Evolutionary conservation across 2,113 vertebrate species (phyloP).

Genomic region (Mormyrus lacerda): DNA sequence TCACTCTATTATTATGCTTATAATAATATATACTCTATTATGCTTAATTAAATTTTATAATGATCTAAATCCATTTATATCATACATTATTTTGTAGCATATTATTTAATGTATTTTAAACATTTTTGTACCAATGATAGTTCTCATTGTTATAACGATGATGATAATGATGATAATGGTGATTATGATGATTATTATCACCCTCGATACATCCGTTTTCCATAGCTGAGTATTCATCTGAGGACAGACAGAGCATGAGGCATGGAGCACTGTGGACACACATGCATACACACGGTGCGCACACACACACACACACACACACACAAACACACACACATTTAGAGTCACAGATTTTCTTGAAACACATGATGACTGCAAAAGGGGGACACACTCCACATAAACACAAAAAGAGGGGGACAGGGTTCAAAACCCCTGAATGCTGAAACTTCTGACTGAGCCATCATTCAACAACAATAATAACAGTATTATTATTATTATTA

Average conservation of each 20-base stretch:
- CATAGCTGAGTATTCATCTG: neutral
- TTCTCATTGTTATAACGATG: neutral
- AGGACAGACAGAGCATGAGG: neutral
- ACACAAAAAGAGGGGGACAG: neutral
- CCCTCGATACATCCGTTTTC: neutral
- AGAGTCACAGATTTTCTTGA: neutral
- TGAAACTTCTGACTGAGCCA: slow-evolving; percentile 19
- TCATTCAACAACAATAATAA: neutral
- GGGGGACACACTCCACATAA: neutral
- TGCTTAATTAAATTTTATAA: neutral
- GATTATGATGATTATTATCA: neutral
- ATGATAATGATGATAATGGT: neutral
- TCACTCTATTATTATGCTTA: neutral
- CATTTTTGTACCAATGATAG: neutral
- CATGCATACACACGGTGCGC: neutral
- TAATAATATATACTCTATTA: neutral
- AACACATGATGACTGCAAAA: neutral
- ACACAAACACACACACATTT: neutral
- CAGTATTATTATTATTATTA: neutral
- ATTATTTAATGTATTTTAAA: neutral
- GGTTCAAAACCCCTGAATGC: slow-evolving; percentile 4
- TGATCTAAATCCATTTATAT: slow-evolving; percentile 9
- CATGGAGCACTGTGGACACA: neutral
- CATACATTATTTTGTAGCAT: neutral
- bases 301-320: neutral